These are phyloP conservation scores for Cladopsammia gracilis DNA, from an alignment of 64 coral and sea anemone species.

Conservation along the genomic window DNA sequence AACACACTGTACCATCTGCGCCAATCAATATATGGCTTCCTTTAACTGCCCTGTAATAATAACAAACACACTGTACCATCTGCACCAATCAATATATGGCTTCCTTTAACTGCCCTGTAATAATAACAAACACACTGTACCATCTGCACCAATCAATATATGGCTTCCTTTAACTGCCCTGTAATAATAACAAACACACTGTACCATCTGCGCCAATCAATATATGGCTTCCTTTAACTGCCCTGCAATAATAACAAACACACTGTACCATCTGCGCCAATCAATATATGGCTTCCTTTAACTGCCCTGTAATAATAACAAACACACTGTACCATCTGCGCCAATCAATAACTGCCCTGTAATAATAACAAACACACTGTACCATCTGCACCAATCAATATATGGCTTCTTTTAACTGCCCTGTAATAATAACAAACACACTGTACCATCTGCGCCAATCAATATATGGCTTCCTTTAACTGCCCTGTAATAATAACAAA, in stretches of 20 bases:
- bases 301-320: too few species aligned
- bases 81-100: constrained; percentile 82
- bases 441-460: too few species aligned
- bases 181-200: constrained; percentile 63
- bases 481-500: too few species aligned
- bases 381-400: too few species aligned
- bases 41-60: constrained; percentile 76
- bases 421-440: too few species aligned
- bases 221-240: constrained; percentile 93
- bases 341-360: too few species aligned
- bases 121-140: constrained; percentile 74
- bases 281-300: too few species aligned
- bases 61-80: constrained; percentile 85
- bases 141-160: constrained; percentile 79
- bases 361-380: too few species aligned
- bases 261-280: too few species aligned
- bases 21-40: constrained; percentile 90
- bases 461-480: too few species aligned
- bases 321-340: too few species aligned
- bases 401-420: too few species aligned
- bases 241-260: constrained; percentile 51
- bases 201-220: constrained; percentile 75
- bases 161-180: constrained; percentile 94
- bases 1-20: constrained; percentile 75
- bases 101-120: constrained; percentile 84